Evolutionary conservation across 2,113 vertebrate genomes (phyloP).

Genomic region (Ceuthmochares aereus): DNA sequence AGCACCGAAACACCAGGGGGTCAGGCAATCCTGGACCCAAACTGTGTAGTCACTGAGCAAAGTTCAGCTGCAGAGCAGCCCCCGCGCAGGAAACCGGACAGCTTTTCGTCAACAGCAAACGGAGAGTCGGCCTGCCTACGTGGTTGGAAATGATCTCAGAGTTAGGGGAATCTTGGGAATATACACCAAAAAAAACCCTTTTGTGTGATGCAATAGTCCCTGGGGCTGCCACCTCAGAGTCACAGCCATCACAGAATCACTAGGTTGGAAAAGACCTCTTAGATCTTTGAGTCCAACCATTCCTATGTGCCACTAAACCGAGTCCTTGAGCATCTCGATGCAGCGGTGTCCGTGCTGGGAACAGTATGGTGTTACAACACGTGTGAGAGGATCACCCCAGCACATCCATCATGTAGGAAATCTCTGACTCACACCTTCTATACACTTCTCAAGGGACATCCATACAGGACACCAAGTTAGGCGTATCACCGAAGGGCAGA

Average conservation of each 20-base stretch:
- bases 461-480: neutral
- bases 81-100: fast-evolving
- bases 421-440: neutral
- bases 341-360: fast-evolving
- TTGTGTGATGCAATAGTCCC: neutral
- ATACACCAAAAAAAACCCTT: neutral
- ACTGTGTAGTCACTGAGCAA: fast-evolving
- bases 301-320: no score
- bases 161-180: neutral
- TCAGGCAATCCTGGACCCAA: fast-evolving
- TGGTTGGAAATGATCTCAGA: neutral
- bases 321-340: no score
- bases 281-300: no score
- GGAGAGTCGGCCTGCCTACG: fast-evolving
- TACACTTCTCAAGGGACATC: neutral
- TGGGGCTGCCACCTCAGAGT: neutral
- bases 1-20: neutral
- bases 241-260: no score
- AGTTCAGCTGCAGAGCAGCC: fast-evolving
- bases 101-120: neutral
- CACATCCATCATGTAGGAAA: fast-evolving
- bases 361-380: fast-evolving
- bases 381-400: fast-evolving
- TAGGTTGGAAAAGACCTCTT: no score
- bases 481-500: neutral